These are phyloP conservation scores for Epinotia ramella DNA, from an alignment of 2,888 invertebrate species.

Conservation along the genomic window DNA sequence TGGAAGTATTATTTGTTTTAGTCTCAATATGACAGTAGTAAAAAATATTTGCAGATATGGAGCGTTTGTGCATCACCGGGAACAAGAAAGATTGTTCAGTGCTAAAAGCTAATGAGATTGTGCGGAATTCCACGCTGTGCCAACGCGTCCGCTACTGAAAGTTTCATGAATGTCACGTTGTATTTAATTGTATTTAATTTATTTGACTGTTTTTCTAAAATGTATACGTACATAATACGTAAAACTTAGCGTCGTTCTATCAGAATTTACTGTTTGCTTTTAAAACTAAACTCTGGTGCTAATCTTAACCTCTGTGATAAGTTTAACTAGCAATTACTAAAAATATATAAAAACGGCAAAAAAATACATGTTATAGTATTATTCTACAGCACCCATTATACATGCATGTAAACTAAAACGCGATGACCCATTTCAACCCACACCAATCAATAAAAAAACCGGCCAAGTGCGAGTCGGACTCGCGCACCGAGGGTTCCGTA, in stretches of 20 bases:
- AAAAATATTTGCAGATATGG: conserved; percentile 22
- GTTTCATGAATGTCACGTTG: conserved; percentile 54
- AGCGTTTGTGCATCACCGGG: conserved; percentile 22
- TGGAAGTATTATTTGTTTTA: conserved; percentile 28
- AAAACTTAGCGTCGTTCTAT: background rate
- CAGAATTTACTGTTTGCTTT: background rate
- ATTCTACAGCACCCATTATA: conserved; percentile 1
- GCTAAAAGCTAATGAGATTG: conserved; percentile 58
- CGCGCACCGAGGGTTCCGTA: too few relatives aligned
- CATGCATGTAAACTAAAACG: conserved; percentile 7
- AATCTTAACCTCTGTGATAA: background rate
- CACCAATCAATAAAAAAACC: conserved; percentile 28
- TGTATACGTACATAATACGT: conserved; percentile 31
- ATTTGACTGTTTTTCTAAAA: conserved; percentile 44
- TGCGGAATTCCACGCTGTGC: conserved; percentile 57
- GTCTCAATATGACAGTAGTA: conserved; percentile 18
- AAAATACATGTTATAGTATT: background rate
- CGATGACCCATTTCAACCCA: conserved; percentile 15
- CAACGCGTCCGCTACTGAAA: conserved; percentile 57
- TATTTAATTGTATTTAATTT: conserved; percentile 49
- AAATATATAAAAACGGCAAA: background rate
- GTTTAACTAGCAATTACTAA: background rate
- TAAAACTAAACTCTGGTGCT: background rate
- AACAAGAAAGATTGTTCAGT: conserved; percentile 49
- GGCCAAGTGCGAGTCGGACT: too few relatives aligned